phyloP scores from a whole-genome alignment of 2,888 invertebrate genomes.

The Agriotes lineatus region DNA sequence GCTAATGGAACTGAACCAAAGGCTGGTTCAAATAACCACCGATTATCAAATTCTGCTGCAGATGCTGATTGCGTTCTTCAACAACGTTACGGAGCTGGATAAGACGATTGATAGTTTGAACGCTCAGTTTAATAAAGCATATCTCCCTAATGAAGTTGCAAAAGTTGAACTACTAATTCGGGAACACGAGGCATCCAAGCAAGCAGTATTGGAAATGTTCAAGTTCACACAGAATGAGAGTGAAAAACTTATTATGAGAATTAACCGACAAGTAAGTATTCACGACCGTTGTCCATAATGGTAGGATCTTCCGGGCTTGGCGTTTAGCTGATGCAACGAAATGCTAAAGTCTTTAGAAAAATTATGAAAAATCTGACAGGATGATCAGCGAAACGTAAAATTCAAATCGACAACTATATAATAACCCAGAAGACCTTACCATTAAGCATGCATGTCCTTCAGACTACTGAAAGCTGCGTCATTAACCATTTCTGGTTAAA shows the following conservation, averaged over 20 bases:
- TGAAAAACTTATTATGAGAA: conserved; percentile 76
- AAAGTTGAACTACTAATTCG: conserved; percentile 70
- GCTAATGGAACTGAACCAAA: conserved; percentile 75
- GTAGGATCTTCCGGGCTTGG: no score
- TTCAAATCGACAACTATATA: no score
- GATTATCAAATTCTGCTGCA: conserved; percentile 80
- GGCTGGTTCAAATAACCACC: conserved; percentile 75
- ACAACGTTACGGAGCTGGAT: conserved; percentile 74
- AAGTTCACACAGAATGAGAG: conserved; percentile 76
- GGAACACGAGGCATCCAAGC: conserved; percentile 76
- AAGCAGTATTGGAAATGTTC: conserved; percentile 75
- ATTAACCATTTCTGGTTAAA: no score
- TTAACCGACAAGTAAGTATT: conserved; percentile 71
- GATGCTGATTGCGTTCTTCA: conserved; percentile 78
- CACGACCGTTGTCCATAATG: no score
- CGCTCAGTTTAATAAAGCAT: conserved; percentile 61
- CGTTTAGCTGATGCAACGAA: no score
- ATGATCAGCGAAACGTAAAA: no score
- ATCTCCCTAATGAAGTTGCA: conserved; percentile 65
- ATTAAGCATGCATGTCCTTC: no score
- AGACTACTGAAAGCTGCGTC: no score
- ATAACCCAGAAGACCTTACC: no score
- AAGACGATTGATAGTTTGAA: conserved; percentile 72
- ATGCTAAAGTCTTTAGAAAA: no score
- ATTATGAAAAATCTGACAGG: no score